These are phyloP conservation scores for Nesogale talazaci DNA, from an alignment of 2,113 vertebrate genomes.

Conservation along the genomic window DNA sequence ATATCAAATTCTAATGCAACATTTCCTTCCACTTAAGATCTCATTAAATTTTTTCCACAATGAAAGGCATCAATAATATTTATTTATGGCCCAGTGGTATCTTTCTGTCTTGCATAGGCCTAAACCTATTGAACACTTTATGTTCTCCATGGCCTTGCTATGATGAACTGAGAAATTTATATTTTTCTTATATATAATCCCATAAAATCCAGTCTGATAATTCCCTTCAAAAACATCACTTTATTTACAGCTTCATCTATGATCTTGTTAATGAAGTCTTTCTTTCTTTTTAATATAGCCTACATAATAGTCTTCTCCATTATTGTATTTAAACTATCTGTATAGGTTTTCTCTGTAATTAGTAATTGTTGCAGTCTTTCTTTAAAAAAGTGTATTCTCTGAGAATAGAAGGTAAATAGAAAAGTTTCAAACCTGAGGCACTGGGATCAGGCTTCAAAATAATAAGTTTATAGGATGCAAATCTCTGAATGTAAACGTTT, in stretches of 20 bases:
- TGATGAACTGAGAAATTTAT: rapidly evolving
- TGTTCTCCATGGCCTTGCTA: background rate
- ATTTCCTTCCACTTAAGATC: background rate
- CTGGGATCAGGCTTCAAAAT: no score
- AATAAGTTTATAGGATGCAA: no score
- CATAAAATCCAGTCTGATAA: background rate
- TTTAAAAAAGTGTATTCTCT: background rate
- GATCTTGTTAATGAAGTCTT: background rate
- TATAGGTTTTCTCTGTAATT: background rate
- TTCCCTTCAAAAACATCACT: background rate
- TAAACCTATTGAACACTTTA: no score
- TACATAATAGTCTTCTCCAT: background rate
- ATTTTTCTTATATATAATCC: background rate
- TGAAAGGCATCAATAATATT: background rate
- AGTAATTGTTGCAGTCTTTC: background rate
- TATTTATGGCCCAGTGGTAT: background rate
- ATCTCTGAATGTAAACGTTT: no score
- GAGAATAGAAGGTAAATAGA: background rate
- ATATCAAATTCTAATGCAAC: background rate
- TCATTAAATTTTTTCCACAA: background rate
- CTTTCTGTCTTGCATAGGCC: background rate
- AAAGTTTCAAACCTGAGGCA: no score
- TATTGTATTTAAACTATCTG: background rate
- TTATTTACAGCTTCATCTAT: background rate
- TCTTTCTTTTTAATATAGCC: background rate